Percentiles rank a stretch among this genome's conserved stretches.
Evolutionary conservation across 2,888 invertebrate genomes (phyloP).

Genomic region (Monoplex corrugatus): DNA sequence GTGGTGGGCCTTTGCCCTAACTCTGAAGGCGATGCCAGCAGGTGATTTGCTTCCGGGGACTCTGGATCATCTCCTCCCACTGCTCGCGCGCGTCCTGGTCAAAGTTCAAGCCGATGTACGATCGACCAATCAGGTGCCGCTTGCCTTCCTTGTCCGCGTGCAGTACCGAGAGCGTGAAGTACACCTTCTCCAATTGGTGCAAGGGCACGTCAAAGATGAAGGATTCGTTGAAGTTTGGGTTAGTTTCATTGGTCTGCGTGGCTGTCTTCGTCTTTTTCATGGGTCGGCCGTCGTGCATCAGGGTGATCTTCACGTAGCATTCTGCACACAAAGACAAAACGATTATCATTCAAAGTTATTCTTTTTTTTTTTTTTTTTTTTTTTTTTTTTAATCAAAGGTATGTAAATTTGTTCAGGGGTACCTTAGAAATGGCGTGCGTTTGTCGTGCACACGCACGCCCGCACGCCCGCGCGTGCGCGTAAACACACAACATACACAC

Average conservation of each 20-base stretch:
- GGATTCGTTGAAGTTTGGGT: conserved; percentile 73
- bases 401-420: too few relatives aligned
- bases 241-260: conserved; percentile 63
- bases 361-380: too few relatives aligned
- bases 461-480: too few relatives aligned
- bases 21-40: conserved; percentile 69
- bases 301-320: conserved; percentile 66
- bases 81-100: conserved; percentile 67
- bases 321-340: conserved; percentile 61
- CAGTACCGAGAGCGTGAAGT: conserved; percentile 69
- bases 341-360: background rate
- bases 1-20: conserved; percentile 26
- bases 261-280: conserved; percentile 73
- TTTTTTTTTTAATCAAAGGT: too few relatives aligned
- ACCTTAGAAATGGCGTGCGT: too few relatives aligned
- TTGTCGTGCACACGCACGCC: too few relatives aligned
- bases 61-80: conserved; percentile 74
- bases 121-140: conserved; percentile 69
- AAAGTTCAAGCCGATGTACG: conserved; percentile 73
- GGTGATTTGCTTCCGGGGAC: conserved; percentile 72
- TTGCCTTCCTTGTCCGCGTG: conserved; percentile 62
- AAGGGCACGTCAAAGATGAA: conserved; percentile 75
- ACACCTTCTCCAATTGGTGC: conserved; percentile 71
- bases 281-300: conserved; percentile 75
- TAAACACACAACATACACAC: too few relatives aligned